These are phyloP conservation scores for Ameiurus melas DNA, from an alignment of 2,113 vertebrate species.

Conservation along the genomic window DNA sequence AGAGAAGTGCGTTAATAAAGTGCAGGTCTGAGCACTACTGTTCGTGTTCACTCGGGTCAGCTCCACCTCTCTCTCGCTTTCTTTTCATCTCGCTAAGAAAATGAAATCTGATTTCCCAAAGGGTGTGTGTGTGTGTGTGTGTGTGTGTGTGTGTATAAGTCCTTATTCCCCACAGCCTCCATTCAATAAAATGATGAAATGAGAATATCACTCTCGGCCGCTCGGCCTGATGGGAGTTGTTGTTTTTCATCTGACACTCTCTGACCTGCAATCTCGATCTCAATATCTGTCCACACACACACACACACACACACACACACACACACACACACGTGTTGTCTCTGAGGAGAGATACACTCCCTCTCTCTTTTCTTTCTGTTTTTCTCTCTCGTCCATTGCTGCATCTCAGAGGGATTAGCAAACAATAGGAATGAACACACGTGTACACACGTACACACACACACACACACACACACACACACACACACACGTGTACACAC, in stretches of 20 bases:
- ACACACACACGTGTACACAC: neutral
- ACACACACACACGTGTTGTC: neutral
- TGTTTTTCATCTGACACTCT: constrained; percentile 21
- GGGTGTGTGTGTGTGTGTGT: constrained; percentile 1
- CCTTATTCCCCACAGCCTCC: constrained; percentile 2
- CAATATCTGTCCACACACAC: neutral
- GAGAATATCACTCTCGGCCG: neutral
- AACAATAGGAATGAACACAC: neutral
- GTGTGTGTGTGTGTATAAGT: neutral
- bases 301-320: constrained; percentile 2
- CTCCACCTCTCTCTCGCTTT: neutral
- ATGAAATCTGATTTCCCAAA: constrained; percentile 9
- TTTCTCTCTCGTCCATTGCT: neutral
- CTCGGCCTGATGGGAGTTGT: constrained; percentile 12
- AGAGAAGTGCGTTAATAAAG: too few relatives aligned
- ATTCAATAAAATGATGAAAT: constrained; percentile 2
- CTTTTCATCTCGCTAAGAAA: neutral
- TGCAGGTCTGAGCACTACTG: too few relatives aligned
- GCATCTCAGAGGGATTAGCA: constrained; percentile 9
- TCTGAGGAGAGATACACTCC: neutral
- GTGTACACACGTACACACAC: neutral
- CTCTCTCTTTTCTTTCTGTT: neutral
- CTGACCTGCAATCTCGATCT: constrained; percentile 23
- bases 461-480: constrained; percentile 5
- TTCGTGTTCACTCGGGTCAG: neutral